Conservation (phyloP, 1,140 invertebrate genomes). For the Drosophila nasuta region DNA sequence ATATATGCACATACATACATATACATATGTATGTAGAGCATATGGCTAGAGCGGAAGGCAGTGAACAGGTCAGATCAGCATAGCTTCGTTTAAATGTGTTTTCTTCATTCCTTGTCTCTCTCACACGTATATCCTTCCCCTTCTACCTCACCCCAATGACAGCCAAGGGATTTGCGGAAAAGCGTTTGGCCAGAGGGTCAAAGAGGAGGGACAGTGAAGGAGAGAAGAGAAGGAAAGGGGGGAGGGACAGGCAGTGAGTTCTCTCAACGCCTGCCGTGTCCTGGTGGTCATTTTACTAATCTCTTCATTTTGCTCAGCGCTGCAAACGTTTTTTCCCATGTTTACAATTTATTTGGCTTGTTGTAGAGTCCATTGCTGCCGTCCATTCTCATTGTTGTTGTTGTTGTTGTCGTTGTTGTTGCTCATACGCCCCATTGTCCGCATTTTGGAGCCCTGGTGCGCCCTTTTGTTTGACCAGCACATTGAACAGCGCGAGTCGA, state of each 20-base stretch:
- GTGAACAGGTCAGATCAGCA: slow-evolving; percentile 50
- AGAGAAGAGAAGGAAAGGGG: background rate
- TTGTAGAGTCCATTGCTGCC: slow-evolving; percentile 34
- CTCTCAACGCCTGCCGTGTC: slow-evolving; percentile 64
- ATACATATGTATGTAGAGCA: background rate
- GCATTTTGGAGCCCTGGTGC: slow-evolving; percentile 35
- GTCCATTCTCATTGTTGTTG: slow-evolving; percentile 5
- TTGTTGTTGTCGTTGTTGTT: slow-evolving; percentile 16
- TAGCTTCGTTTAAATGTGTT: slow-evolving; percentile 40
- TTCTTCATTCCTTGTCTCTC: slow-evolving; percentile 33
- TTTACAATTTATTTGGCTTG: slow-evolving; percentile 80
- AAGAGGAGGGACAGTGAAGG: background rate
- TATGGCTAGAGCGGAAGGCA: background rate
- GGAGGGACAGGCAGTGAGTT: slow-evolving; percentile 27
- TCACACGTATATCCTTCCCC: background rate
- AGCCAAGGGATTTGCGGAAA: slow-evolving; percentile 11
- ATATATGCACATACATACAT: slow-evolving; percentile 22
- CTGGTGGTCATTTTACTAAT: slow-evolving; percentile 76
- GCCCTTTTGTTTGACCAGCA: slow-evolving; percentile 57
- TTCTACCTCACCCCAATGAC: background rate
- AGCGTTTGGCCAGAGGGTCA: background rate
- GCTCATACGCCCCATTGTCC: slow-evolving; percentile 76
- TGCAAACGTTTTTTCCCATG: slow-evolving; percentile 65
- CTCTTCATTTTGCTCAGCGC: slow-evolving; percentile 68
- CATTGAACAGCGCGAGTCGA: slow-evolving; percentile 9